Percentiles rank a stretch among this genome's conserved stretches.
Evolutionary conservation across 1,140 invertebrate genomes (phyloP).

Genomic region (Ostrea denselamellosa): DNA sequence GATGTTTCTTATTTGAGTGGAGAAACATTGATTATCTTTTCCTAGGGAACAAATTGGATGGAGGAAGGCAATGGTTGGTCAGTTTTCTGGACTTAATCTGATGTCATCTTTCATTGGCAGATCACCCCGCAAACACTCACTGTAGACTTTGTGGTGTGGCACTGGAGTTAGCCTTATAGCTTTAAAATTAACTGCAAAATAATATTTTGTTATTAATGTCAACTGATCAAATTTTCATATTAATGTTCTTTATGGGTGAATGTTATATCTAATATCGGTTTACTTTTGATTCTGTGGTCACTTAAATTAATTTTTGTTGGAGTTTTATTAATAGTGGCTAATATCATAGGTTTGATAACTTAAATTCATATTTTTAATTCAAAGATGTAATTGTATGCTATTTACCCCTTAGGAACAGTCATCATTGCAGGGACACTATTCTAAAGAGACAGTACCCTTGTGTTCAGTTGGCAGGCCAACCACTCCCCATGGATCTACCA

Average conservation of each 20-base stretch:
- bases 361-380: slow-evolving; percentile 7
- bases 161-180: slow-evolving; percentile 27
- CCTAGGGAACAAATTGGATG: neutral
- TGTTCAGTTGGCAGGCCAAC: neutral
- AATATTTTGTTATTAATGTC: neutral
- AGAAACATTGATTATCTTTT: slow-evolving; percentile 7
- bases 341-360: neutral
- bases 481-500: neutral
- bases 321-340: too few relatives aligned
- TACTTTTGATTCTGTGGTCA: neutral
- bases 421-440: slow-evolving; percentile 43
- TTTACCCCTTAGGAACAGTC: slow-evolving; percentile 46
- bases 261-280: neutral
- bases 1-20: neutral
- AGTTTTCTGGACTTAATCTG: neutral
- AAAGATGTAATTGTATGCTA: neutral
- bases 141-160: slow-evolving; percentile 15
- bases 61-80: slow-evolving; percentile 28
- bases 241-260: neutral
- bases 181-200: slow-evolving; percentile 5
- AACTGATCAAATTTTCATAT: slow-evolving; percentile 12
- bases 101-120: neutral
- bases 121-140: slow-evolving; percentile 13
- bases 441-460: slow-evolving; percentile 36
- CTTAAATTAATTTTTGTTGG: neutral